Evolutionary conservation across 2,888 invertebrate genomes (phyloP), one percentile per base, ranked within the genome.

Genomic region (Dorcus parallelipipedus): DNA sequence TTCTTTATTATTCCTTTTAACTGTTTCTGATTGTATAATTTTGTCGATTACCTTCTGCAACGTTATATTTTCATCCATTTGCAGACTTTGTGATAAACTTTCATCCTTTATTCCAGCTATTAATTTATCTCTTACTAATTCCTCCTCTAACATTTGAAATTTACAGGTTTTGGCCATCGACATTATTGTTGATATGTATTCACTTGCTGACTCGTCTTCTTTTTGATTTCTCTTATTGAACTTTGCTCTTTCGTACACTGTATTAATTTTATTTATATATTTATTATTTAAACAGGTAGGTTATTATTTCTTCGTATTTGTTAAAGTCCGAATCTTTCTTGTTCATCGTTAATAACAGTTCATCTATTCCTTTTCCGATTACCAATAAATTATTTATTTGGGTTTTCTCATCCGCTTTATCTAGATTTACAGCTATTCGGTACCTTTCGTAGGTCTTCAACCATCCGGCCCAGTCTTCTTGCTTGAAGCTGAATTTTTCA

Each of bases 41-140:
- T 60, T 56, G 7, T 61, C 59, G 4, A 62, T 65, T 7, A 60
- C 60, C 57, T 61, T 61, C 26, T 62, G 40, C 47, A 66, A 51
- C 10, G 65, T 64, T 26, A 67, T 52, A 10, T 57, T 58, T 33
- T 60, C 54, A 42, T 14, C 65, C 38, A 65, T 14, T 23, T 67
- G 62, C 38, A 69, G 54, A 49, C 41, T 52, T 58, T 64, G 65
- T 4, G 61, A 62, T 56, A 68, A 56, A 47, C 61, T 62, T 10
- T 49, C 47, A 41, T 68, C 64, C 17, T 58, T 45, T 7, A 67
- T 67, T 8, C 67, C 69, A 9, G 66, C 64, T n/a, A 70, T 63
- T 14, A 70, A 59, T 53, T 61, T 53, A 53, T 71, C 71, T 40
- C 69, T 49, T 20, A 71, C 62, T 38, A 71, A 49, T 55, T 67